Evolutionary conservation across 2,888 invertebrate genomes (phyloP).

Genomic region (Campoplex capitator): DNA sequence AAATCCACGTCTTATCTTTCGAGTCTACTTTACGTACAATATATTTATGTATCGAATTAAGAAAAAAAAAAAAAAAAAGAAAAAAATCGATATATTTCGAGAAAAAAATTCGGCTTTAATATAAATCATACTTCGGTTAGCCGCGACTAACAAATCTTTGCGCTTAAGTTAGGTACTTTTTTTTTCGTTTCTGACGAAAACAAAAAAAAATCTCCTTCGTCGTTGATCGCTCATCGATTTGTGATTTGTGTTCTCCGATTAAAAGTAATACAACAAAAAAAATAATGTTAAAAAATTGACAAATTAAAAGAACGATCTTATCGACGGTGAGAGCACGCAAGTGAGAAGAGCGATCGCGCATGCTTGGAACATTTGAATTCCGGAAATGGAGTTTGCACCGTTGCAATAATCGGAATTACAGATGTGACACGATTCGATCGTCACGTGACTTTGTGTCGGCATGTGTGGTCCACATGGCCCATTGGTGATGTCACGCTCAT

Average conservation of each 20-base stretch:
- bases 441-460: constrained; percentile 70
- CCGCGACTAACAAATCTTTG: constrained; percentile 46
- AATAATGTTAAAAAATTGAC: not conserved
- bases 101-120: constrained; percentile 16
- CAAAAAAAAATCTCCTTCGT: not conserved
- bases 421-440: constrained; percentile 80
- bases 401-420: constrained; percentile 81
- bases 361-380: constrained; percentile 73
- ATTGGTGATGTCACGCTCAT: constrained; percentile 78
- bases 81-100: not conserved
- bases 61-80: not conserved
- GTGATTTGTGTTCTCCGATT: constrained; percentile 16
- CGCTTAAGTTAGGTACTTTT: constrained; percentile 43
- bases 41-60: constrained; percentile 32
- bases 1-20: constrained; percentile 59
- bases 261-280: not conserved
- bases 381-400: constrained; percentile 76
- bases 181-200: not conserved
- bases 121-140: constrained; percentile 43
- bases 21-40: constrained; percentile 50
- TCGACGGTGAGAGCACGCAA: constrained; percentile 66
- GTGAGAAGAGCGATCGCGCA: constrained; percentile 69
- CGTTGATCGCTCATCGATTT: constrained; percentile 6
- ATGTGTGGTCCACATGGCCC: constrained; percentile 76
- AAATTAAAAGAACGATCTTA: constrained; percentile 66